Base-by-base conservation (phyloP, 2,113 vertebrate species). In the Porphyrio hochstetteri region DNA sequence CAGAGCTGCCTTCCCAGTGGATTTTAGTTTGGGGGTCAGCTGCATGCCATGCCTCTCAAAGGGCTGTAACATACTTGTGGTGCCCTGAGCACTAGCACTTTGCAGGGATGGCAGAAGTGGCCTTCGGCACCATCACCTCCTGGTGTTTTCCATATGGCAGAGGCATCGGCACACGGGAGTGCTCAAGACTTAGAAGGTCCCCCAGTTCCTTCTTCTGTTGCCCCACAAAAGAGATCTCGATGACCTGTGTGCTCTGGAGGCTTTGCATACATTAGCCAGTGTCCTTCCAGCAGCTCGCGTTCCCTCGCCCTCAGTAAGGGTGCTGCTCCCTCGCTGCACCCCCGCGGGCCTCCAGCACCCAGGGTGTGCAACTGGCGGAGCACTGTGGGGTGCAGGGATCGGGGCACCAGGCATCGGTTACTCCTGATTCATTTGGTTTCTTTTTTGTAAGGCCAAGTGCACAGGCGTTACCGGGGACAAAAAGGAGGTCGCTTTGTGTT, bases 11-110 rank as follows among this genome's bases (percentile, higher is more conserved):
- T 63, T 87, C 69, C 13, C 27, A 72, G 81, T 46, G 8, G 31
- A 21, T 69, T 80, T 88, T 44, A 59, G 40, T 36, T 74, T 18
- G 74, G 90, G 64, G 60, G 36, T 78, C 64, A 57, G 64, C 72
- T 65, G 52, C 3, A 0, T 19, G 33, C 60, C 3, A 0, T 55
- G 21, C 36, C 25, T n/a, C 21, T 23, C 17, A 2, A 27, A 25
- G 2, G 4, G 38, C 70, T 53, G 3, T 56, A 42, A 21, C 70
- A 9, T 3, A 1, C 14, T 27, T 31, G 1, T 69, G 38, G 85
- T 48, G 90, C 33, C 36, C 69, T 38, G 18, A n/a, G 5, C 13
- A 9, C 21, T 16, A 44, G 29, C 69, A 2, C 60, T 69, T 63
- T 20, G 14, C 23, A 57, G 67, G 19, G 40, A 19, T 17, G 12